Percentiles rank a stretch among this genome's conserved stretches.
Conservation (phyloP, 2,888 invertebrate species). For the Sussaba pulchella region DNA sequence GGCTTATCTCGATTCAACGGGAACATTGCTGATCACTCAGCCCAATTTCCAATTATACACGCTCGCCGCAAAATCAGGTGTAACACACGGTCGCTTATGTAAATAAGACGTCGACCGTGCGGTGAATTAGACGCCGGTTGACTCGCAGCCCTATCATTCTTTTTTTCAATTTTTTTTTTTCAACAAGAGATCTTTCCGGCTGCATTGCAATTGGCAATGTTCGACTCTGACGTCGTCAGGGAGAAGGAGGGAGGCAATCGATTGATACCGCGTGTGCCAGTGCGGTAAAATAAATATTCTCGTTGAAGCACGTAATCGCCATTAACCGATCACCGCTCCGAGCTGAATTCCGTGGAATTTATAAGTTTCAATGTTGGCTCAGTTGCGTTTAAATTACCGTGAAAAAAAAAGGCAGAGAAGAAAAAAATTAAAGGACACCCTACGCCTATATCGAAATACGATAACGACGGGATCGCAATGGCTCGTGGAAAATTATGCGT, state of each 20-base stretch:
- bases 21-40: conserved; percentile 44
- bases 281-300: conserved; percentile 26
- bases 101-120: conserved; percentile 66
- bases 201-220: conserved; percentile 54
- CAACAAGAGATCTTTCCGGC: conserved; percentile 62
- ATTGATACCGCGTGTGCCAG: neutral
- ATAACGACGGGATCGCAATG: conserved; percentile 27
- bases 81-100: conserved; percentile 67
- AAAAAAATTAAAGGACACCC: conserved; percentile 55
- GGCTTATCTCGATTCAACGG: conserved; percentile 58
- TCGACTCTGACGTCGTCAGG: conserved; percentile 13
- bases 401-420: conserved; percentile 7
- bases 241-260: neutral
- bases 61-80: conserved; percentile 62
- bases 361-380: conserved; percentile 41
- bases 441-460: conserved; percentile 55
- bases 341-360: conserved; percentile 51
- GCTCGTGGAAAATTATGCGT: conserved; percentile 12
- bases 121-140: conserved; percentile 52
- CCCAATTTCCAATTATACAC: conserved; percentile 67
- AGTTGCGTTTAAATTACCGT: conserved; percentile 15
- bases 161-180: too few relatives aligned
- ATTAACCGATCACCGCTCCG: conserved; percentile 50
- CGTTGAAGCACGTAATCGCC: conserved; percentile 49
- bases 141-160: conserved; percentile 55